Base-by-base conservation (phyloP, 1,140 invertebrate genomes). In the Hypsibius dujardini region DNA sequence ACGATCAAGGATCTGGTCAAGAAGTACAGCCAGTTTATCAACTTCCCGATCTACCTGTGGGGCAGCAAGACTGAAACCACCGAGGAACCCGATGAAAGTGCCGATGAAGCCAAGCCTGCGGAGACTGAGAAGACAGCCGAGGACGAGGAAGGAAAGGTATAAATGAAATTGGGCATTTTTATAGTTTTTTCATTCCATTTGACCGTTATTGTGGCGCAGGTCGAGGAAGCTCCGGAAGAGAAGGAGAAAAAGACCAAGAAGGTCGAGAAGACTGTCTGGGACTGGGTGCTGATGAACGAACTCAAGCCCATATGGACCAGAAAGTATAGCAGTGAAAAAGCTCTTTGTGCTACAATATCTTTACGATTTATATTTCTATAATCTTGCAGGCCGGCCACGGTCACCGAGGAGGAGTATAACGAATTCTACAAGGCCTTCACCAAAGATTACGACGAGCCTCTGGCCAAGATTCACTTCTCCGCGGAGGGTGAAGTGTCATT, bases 21-120 rank as follows among this genome's bases (percentile, higher is more conserved):
- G 79, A 98, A 98, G 80, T 99, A 99, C 80, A 96, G 92, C 1
- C 95, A 99, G 82, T 99, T 99, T 80, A 99, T 99, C 76, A 98
- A 98, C 80, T 99, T 98, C 84, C 90, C 91, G 40, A 98, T 99
- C 76, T 91, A 91, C 79, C 79, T 99, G 76, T 99, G 95, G 95
- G 85, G 87, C 56, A 93, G 90, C 78, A 95, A 90, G 81, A 91
- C 88, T 45, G 85, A 95, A 73, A 86, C 89, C 72, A 89, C 91
- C 69, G 90, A 94, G 77, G 89, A 90, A 77, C 84, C 86, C 12
- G 77, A 85, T 70, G 87, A 87, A 2, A n/a, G n/a, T n/a, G 80
- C 82, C 50, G 83, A 83, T 71, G 84, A 85, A 59, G 50, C 72
- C 14, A 72, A 75, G 45, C 82, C 84, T 72, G 85, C 86, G 47